Conservation (phyloP, 1,140 invertebrate species). For the Drosophila simulans region DNA sequence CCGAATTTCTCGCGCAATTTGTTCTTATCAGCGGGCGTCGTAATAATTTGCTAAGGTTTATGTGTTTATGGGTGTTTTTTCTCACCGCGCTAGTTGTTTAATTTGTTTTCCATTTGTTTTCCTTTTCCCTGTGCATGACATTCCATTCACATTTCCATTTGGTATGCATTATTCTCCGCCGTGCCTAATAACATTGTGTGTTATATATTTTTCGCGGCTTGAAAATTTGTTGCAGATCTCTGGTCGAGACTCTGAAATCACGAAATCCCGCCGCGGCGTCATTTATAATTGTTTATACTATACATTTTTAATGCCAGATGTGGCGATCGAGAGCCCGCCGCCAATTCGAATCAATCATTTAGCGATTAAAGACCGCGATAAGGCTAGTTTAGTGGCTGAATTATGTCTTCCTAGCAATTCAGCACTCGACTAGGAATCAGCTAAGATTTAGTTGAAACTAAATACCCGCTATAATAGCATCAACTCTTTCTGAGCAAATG, state of each 20-base stretch:
- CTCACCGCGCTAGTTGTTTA: background rate
- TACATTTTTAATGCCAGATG: slow-evolving; percentile 10
- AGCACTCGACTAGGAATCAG: background rate
- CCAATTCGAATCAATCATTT: slow-evolving; percentile 31
- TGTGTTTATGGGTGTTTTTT: no score
- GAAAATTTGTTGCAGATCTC: slow-evolving; percentile 8
- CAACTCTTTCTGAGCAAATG: background rate
- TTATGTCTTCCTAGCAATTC: background rate
- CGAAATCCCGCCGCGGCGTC: slow-evolving; percentile 25
- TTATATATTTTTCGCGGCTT: background rate
- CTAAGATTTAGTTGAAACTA: background rate
- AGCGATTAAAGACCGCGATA: slow-evolving; percentile 19
- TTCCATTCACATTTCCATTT: slow-evolving; percentile 22
- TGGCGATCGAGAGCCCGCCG: background rate
- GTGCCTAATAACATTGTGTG: slow-evolving; percentile 17
- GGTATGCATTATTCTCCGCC: slow-evolving; percentile 13
- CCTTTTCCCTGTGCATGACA: slow-evolving; percentile 1
- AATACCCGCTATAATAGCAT: background rate
- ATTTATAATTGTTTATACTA: slow-evolving; percentile 27
- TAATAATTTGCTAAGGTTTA: slow-evolving; percentile 3
- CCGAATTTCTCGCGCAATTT: slow-evolving; percentile 23
- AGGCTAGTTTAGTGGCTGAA: slow-evolving; percentile 13
- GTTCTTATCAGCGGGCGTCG: slow-evolving; percentile 19
- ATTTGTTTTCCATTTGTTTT: background rate
- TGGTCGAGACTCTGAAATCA: background rate